Conservation (phyloP, 1,140 invertebrate genomes). For the Mercenaria mercenaria region DNA sequence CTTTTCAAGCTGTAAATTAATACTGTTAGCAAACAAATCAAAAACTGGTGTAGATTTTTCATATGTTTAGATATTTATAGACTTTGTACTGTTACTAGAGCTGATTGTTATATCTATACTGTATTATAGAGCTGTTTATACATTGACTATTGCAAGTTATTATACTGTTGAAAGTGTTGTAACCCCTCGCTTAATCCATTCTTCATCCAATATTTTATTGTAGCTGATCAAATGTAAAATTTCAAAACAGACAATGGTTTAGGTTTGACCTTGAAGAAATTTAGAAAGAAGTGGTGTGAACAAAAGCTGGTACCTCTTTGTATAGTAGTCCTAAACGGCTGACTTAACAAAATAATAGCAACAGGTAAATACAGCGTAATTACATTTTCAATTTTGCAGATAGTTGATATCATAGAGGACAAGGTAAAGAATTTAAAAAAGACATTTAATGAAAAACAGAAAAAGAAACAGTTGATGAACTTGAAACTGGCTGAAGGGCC, state of each 20-base stretch:
- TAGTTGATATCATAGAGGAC: too few species aligned
- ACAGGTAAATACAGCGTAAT: too few species aligned
- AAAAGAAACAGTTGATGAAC: too few species aligned
- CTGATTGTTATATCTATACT: neutral
- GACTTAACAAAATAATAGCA: too few species aligned
- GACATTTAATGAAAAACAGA: too few species aligned
- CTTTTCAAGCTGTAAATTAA: neutral
- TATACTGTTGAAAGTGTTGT: neutral
- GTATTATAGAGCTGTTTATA: slow-evolving; percentile 9
- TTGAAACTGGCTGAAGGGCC: too few species aligned
- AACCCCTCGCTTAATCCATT: neutral
- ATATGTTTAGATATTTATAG: slow-evolving; percentile 23
- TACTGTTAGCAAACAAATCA: neutral
- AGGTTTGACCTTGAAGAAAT: too few species aligned
- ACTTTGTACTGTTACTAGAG: slow-evolving; percentile 13
- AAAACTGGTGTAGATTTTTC: slow-evolving; percentile 24
- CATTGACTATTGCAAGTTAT: slow-evolving; percentile 1
- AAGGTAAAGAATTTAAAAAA: too few species aligned
- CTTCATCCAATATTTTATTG: neutral
- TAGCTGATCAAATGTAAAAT: neutral
- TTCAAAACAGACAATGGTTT: neutral
- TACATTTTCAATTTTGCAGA: too few species aligned
- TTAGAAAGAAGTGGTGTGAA: too few species aligned
- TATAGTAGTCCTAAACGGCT: too few species aligned
- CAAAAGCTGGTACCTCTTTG: too few species aligned